Evolutionary conservation across 2,888 invertebrate genomes (phyloP), one percentile per base, ranked within the genome.

Genomic region (Chrysotoxum bicinctum): DNA sequence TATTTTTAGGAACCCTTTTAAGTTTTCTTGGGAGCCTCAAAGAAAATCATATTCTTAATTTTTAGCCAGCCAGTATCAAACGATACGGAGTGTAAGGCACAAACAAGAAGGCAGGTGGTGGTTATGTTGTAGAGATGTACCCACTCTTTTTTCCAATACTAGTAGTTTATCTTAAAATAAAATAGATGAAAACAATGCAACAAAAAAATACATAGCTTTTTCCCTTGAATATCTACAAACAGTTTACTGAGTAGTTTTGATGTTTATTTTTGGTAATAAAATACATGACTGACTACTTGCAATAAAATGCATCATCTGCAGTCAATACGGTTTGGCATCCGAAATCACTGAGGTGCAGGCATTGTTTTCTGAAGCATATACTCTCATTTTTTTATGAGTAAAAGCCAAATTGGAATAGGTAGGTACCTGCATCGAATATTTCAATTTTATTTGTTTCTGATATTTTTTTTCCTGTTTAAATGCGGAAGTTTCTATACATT

Each of bases 241-340:
- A 62, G 26, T 62, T 62, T 62, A 16, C 58, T 58, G 37, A 37
- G 37, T 58, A 43, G 26, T 62, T 43, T 62, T 40, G 43, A 64
- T 45, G 64, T 45, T 64, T 64, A 64, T 64, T 64, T 64, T 48
- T 35, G 66, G 50, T 66, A 50, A 66, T 66, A 43, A 66, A 66
- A 50, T 50, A 66, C 66, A 66, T 66, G 66, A 66, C 50, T 66
- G 66, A 30, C 50, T 50, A 66, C 48, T 66, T 45, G 50, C 50
- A 66, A 66, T 66, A 50, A 48, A 66, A 66, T 66, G 48, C 66
- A 66, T 66, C 66, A 66, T 66, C 66, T 66, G 48, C 66, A 35
- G 50, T 48, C 66, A 66, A 50, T 45, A 66, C 35, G 23, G 6
- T 66, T 66, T 50, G 48, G 50, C 48, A 50, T 66, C 14, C 14